Evolutionary conservation across 2,888 invertebrate species (phyloP).

Genomic region (Eutolmus rufibarbis): DNA sequence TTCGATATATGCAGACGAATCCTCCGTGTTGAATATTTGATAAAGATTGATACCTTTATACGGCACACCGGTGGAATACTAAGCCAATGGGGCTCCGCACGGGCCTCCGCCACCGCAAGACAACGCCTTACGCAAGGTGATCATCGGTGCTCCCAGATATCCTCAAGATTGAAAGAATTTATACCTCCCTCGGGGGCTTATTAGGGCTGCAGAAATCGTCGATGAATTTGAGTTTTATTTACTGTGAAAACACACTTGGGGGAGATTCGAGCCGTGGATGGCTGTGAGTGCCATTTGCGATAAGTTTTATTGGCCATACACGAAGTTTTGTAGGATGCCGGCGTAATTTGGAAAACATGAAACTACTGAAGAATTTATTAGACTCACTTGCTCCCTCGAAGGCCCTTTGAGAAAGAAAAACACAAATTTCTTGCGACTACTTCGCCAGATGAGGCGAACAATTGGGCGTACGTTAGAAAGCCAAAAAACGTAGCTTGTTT

Average conservation of each 20-base stretch:
- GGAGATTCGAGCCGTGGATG: constrained; percentile 17
- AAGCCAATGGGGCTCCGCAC: not conserved
- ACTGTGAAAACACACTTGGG: constrained; percentile 43
- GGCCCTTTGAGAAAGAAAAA: not conserved
- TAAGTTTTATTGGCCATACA: constrained; percentile 32
- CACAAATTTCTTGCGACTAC: not conserved
- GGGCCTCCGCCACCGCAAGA: not conserved
- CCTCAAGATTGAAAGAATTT: constrained; percentile 42
- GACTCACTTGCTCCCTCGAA: not conserved
- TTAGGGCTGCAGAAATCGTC: constrained; percentile 40
- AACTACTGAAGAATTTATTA: constrained; percentile 1
- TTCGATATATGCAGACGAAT: constrained; percentile 31
- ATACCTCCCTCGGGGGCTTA: constrained; percentile 40
- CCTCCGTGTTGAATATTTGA: constrained; percentile 38
- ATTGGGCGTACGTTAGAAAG: not conserved
- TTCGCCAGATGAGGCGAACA: not conserved
- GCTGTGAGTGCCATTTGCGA: constrained; percentile 28
- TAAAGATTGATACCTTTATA: constrained; percentile 41
- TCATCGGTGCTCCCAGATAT: constrained; percentile 35
- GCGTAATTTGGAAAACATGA: not conserved
- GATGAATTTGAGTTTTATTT: constrained; percentile 44
- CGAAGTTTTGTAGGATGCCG: not conserved
- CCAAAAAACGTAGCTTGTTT: too few species aligned
- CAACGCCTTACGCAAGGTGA: constrained; percentile 28
- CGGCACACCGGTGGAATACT: constrained; percentile 32